phyloP scores from a whole-genome alignment of 2,113 vertebrate genomes.

The Pogonocichla stellata region DNA sequence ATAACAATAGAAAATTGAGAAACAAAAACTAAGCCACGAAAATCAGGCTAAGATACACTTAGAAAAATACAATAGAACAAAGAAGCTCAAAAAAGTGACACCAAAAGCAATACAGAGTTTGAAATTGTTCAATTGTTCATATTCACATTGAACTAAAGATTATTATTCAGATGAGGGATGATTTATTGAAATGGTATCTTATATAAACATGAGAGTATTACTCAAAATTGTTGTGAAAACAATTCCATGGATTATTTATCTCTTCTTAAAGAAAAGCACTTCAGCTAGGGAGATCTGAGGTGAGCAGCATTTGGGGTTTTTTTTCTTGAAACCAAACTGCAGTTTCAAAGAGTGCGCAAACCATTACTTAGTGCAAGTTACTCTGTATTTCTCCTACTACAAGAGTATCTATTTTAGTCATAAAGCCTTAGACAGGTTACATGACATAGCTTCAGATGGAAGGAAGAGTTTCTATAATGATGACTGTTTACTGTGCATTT shows the following conservation, averaged over 20 bases:
- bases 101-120: neutral
- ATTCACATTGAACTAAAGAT: neutral
- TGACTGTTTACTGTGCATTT: neutral
- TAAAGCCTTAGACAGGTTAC: neutral
- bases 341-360: fast-evolving
- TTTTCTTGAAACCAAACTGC: neutral
- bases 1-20: neutral
- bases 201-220: neutral
- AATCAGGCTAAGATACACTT: neutral
- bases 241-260: neutral
- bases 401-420: neutral
- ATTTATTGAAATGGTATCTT: neutral
- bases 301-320: fast-evolving
- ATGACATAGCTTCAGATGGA: neutral
- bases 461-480: neutral
- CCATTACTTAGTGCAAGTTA: neutral
- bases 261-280: neutral
- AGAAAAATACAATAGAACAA: neutral
- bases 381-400: neutral
- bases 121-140: neutral
- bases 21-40: neutral
- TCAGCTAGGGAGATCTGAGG: neutral
- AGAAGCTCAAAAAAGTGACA: neutral
- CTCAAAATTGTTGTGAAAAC: neutral
- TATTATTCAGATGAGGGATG: neutral